Base-by-base conservation (phyloP, 1,140 invertebrate species). In the Ptiloglossa arizonensis region DNA sequence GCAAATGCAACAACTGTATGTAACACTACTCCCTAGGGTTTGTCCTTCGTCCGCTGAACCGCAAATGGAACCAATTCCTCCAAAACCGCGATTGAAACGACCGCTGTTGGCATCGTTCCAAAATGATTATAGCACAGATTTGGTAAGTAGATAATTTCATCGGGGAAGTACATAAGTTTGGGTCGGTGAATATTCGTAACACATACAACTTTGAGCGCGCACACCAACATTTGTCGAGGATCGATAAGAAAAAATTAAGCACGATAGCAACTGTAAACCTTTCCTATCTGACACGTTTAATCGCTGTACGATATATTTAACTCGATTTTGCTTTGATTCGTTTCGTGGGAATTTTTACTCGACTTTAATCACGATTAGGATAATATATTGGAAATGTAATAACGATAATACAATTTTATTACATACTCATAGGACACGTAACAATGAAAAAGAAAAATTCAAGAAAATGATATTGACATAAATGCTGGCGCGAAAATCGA, bases 1-100 rank as follows among this genome's bases (percentile, higher is more conserved):
- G 15, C 73, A 50, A 60, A 69, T 69, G 73, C 69, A 76, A 76
- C 54, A 76, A 69, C 44, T 69, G 11, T 35, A 48, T 50, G 29
- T 69, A 48, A n/a, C 17, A 15, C 64, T 17, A 17, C 9, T 60
- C 32, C 29, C 44, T 38, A 69, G 32, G 54, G 54, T 69, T 69
- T 69, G 64, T 48, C 32, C 54, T 69, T 76, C 66, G 54, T 69
- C 54, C 68, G 32, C 19, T 59, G 32, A 29, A 69, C 64, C 54
- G 32, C 64, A 69, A 76, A 76, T 76, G 64, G 24, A 66, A 69
- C 66, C 73, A 67, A 76, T 76, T 69, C 54, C 73, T 76, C 44
- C 3, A 19, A 69, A 76, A 76, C 54, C 66, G 46, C 66, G 54
- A 76, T 69, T 76, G 73, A 76, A 76, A 29, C 66, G 66, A 59